Conservation (phyloP, 2,797 vertebrate species). For the Taenioides sp. region DNA sequence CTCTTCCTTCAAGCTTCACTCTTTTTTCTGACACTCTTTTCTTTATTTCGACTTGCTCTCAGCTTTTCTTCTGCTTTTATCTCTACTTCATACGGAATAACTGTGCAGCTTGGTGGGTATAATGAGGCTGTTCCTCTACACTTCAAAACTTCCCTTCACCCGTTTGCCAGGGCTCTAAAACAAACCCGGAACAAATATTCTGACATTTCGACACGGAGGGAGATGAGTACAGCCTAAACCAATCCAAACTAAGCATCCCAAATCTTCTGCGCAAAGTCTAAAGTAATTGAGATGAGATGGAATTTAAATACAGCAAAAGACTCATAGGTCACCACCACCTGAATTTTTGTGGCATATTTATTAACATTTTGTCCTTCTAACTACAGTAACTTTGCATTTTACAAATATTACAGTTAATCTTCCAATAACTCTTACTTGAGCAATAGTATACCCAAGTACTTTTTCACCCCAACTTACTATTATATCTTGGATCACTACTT, state of each 20-base stretch:
- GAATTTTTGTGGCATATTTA: no score
- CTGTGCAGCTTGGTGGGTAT: conserved; percentile 75
- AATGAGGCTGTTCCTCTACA: conserved; percentile 82
- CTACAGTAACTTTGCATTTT: no score
- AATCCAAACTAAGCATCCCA: conserved; percentile 43
- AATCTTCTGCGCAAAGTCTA: conserved; percentile 50
- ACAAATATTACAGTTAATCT: no score
- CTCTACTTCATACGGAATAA: conserved; percentile 81
- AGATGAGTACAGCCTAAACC: conserved; percentile 56
- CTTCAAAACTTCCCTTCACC: conserved; percentile 74
- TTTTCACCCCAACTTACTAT: no score
- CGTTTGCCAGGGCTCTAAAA: conserved; percentile 71
- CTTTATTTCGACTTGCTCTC: conserved; percentile 75
- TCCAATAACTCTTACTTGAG: no score
- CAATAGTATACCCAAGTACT: no score
- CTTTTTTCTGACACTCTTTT: conserved; percentile 33
- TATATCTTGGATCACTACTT: no score
- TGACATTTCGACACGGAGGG: conserved; percentile 71
- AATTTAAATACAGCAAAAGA: conserved; percentile 33
- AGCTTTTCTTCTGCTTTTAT: conserved; percentile 77
- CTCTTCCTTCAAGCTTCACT: conserved; percentile 61
- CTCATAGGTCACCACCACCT: conserved; percentile 36
- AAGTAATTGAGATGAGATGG: conserved; percentile 35
- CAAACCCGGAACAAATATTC: conserved; percentile 80
- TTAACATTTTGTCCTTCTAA: no score